Conservation (phyloP, 2,797 vertebrate species). For the Coranthus polyacanthus region DNA sequence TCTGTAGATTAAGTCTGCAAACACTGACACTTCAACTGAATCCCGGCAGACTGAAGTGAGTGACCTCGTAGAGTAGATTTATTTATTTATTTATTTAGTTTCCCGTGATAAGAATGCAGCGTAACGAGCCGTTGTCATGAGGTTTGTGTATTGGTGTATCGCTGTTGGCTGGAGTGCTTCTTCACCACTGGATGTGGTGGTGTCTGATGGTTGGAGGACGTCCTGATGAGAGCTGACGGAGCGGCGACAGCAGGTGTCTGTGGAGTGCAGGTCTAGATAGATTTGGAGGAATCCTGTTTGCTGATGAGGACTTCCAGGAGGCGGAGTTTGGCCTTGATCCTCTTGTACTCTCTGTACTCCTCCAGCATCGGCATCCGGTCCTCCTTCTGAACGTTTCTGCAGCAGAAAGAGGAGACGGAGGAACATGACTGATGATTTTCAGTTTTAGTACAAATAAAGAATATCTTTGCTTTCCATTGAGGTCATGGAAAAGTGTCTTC, state of each 20-base stretch:
- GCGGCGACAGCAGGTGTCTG: slow-evolving; percentile 19
- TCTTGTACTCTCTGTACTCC: slow-evolving; percentile 97
- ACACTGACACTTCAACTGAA: too few species aligned
- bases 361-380: slow-evolving; percentile 94
- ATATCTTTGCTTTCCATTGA: too few species aligned
- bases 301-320: slow-evolving; percentile 98
- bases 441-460: too few species aligned
- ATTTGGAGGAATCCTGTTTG: slow-evolving; percentile 98
- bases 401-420: not conserved
- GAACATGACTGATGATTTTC: too few species aligned
- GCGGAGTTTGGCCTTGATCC: slow-evolving; percentile 96
- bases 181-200: slow-evolving; percentile 2
- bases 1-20: too few species aligned
- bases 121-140: not conserved
- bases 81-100: not conserved
- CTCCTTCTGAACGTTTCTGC: slow-evolving; percentile 95
- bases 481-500: too few species aligned
- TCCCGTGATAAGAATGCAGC: slow-evolving; percentile 49
- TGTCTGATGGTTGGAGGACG: not conserved
- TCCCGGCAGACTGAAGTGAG: too few species aligned
- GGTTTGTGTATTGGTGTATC: not conserved
- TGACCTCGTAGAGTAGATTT: too few species aligned
- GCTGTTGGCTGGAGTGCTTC: slow-evolving; percentile 9
- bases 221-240: slow-evolving; percentile 25
- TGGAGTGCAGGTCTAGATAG: slow-evolving; percentile 85